Evolutionary conservation across 2,888 invertebrate species (phyloP).

Genomic region (Rhorus exstirpatorius): DNA sequence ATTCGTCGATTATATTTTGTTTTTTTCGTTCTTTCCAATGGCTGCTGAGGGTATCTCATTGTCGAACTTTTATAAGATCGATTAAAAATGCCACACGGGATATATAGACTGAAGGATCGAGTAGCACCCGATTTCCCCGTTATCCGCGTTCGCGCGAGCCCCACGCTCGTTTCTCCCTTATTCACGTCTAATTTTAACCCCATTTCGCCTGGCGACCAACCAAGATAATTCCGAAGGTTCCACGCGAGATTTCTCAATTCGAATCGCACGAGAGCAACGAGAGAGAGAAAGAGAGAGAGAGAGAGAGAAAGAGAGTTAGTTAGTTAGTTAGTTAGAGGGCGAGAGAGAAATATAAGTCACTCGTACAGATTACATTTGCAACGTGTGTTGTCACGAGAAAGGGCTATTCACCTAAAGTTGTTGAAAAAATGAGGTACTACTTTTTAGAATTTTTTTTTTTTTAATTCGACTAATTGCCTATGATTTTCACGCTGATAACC

Average conservation of each 20-base stretch:
- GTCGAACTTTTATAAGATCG: background rate
- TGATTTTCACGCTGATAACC: no score
- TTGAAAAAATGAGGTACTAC: no score
- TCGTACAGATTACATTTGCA: background rate
- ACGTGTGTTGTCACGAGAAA: no score
- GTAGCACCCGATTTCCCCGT: conserved; percentile 33
- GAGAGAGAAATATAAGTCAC: background rate
- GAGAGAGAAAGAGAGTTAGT: background rate
- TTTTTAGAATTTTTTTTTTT: no score
- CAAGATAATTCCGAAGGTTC: conserved; percentile 75
- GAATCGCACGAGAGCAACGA: conserved; percentile 20
- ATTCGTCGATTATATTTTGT: no score
- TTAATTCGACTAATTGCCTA: no score
- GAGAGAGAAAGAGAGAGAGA: conserved; percentile 1
- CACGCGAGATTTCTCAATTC: conserved; percentile 61
- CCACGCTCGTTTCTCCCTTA: conserved; percentile 55
- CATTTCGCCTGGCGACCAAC: conserved; percentile 78
- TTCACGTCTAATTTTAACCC: conserved; percentile 80
- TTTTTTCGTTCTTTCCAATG: no score
- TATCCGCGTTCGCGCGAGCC: conserved; percentile 51
- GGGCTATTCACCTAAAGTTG: no score
- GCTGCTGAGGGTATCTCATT: background rate
- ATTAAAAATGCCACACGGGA: background rate
- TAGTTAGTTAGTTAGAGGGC: no score
- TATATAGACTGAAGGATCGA: conserved; percentile 12